These are phyloP conservation scores for Ennomos quercinarius DNA, from an alignment of 2,888 invertebrate genomes.

Conservation along the genomic window DNA sequence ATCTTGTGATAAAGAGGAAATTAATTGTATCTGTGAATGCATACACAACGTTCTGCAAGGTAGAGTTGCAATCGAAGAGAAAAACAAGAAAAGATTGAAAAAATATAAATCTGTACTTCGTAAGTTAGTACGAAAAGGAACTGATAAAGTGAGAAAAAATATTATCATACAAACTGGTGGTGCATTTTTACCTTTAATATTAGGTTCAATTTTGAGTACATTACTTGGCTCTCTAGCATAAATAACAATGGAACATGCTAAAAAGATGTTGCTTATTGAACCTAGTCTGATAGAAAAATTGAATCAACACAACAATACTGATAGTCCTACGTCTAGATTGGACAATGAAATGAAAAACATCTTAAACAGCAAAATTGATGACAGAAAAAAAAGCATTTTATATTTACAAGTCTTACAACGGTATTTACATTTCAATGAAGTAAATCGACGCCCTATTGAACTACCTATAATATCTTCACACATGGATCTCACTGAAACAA, in stretches of 20 bases:
- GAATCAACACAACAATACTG: conserved; percentile 18
- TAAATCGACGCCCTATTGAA: conserved; percentile 31
- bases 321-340: conserved; percentile 30
- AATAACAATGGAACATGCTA: conserved; percentile 39
- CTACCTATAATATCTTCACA: conserved; percentile 9
- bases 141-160: conserved; percentile 32
- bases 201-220: conserved; percentile 39
- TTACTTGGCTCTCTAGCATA: conserved; percentile 22
- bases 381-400: conserved; percentile 40
- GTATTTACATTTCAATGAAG: conserved; percentile 35
- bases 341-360: conserved; percentile 36
- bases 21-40: conserved; percentile 44
- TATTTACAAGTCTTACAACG: conserved; percentile 44
- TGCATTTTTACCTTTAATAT: conserved; percentile 38
- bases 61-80: conserved; percentile 15
- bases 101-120: conserved; percentile 12
- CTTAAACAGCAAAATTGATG: conserved; percentile 29
- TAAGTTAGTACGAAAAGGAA: conserved; percentile 19
- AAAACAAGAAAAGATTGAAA: conserved; percentile 9
- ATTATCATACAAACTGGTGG: conserved; percentile 41
- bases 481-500: no score
- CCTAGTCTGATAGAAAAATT: conserved; percentile 33
- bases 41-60: conserved; percentile 32
- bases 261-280: conserved; percentile 35
- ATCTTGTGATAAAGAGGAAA: conserved; percentile 39